Evolutionary conservation across 2,888 invertebrate species (phyloP).

Genomic region (Bibio marci): DNA sequence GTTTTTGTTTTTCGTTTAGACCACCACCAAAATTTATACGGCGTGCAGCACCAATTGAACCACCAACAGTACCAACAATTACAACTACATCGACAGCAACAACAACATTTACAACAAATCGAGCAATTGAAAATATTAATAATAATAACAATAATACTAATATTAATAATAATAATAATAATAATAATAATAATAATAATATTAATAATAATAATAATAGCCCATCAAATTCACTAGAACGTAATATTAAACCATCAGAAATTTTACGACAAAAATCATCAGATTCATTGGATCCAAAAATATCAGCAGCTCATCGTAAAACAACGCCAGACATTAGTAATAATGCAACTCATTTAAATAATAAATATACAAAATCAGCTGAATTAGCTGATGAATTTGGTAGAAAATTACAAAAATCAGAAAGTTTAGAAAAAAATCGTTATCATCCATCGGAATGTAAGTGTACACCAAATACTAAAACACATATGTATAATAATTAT

Average conservation of each 20-base stretch:
- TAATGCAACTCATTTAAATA: no score
- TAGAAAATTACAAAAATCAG: slow-evolving; percentile 26
- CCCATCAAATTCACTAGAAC: slow-evolving; percentile 26
- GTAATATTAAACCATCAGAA: slow-evolving; percentile 29
- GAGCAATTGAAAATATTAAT: slow-evolving; percentile 19
- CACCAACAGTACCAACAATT: slow-evolving; percentile 29
- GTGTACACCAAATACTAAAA: not conserved
- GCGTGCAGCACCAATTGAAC: slow-evolving; percentile 37
- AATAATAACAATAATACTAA: no score
- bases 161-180: no score
- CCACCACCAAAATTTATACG: slow-evolving; percentile 47
- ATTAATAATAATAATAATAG: no score
- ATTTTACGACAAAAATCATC: slow-evolving; percentile 28
- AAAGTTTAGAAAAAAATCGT: slow-evolving; percentile 22
- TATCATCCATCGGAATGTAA: slow-evolving; percentile 13
- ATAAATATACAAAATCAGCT: slow-evolving; percentile 18
- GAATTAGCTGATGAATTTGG: slow-evolving; percentile 28
- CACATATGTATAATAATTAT: not conserved
- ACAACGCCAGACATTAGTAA: slow-evolving; percentile 25
- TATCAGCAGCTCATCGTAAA: slow-evolving; percentile 23
- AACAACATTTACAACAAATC: slow-evolving; percentile 22
- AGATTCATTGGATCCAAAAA: slow-evolving; percentile 26
- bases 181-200: no score
- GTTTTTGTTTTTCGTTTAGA: slow-evolving; percentile 22
- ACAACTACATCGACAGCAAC: not conserved